Evolutionary conservation across 2,113 vertebrate genomes (phyloP).

Genomic region (Alosa alosa): DNA sequence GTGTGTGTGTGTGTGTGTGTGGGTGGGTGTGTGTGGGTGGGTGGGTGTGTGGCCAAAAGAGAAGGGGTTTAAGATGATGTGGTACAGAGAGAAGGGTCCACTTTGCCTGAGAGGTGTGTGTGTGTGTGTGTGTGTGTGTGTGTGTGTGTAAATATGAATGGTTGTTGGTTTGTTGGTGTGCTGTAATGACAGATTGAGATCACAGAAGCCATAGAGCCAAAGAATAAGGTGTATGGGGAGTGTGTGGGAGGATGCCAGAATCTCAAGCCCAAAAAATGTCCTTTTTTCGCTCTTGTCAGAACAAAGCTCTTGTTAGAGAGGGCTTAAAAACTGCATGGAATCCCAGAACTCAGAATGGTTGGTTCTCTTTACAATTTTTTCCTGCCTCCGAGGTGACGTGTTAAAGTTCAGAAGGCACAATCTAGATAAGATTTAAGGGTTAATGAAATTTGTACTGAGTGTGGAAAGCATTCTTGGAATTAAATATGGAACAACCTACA

Average conservation of each 20-base stretch:
- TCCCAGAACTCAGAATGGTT: not conserved
- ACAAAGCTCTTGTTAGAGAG: not conserved
- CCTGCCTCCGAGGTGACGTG: too few relatives aligned
- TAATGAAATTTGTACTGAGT: not conserved
- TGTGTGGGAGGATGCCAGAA: not conserved
- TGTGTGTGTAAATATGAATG: not conserved
- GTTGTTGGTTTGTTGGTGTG: not conserved
- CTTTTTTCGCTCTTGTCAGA: not conserved
- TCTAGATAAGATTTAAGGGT: not conserved
- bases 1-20: slow-evolving; percentile 30
- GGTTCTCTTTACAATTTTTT: too few relatives aligned
- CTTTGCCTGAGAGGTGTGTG: not conserved
- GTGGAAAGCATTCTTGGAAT: not conserved
- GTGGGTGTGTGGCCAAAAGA: not conserved
- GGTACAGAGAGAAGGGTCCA: not conserved
- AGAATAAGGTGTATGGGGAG: not conserved
- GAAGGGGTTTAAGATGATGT: slow-evolving; percentile 4
- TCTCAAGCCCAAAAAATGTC: not conserved
- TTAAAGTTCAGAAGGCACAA: not conserved
- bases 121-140: not conserved
- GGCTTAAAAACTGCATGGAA: not conserved
- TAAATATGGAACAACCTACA: too few relatives aligned
- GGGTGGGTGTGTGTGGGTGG: slow-evolving; percentile 45
- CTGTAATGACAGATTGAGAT: not conserved
- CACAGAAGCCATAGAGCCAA: not conserved